phyloP scores from a whole-genome alignment of 2,113 vertebrate species.

The Clarias batrachus region DNA sequence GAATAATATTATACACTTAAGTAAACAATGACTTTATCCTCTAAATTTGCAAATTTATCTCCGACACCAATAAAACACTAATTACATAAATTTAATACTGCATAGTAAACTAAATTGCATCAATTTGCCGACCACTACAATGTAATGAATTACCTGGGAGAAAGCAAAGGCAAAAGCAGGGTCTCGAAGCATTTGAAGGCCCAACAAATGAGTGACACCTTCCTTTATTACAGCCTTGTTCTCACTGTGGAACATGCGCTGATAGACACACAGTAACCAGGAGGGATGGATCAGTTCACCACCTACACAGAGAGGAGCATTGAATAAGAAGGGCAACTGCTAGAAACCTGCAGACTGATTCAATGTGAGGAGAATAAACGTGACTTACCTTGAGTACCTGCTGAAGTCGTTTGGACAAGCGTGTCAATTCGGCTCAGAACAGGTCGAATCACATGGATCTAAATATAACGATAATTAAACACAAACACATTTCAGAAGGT shows the following conservation, averaged over 20 bases:
- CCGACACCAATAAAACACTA: neutral
- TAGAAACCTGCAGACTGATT: neutral
- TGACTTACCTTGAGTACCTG: slow-evolving; percentile 70
- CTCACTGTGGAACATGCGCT: slow-evolving; percentile 94
- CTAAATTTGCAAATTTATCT: neutral
- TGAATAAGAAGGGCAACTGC: neutral
- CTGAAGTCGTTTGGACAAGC: slow-evolving; percentile 79
- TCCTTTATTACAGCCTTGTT: slow-evolving; percentile 88
- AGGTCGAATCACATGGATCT: slow-evolving; percentile 93
- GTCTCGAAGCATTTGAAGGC: slow-evolving; percentile 74
- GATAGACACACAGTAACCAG: slow-evolving; percentile 90
- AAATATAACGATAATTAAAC: slow-evolving; percentile 45
- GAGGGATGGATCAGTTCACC: slow-evolving; percentile 82
- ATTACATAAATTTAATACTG: neutral
- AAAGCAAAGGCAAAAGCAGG: slow-evolving; percentile 75
- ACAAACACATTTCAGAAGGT: neutral
- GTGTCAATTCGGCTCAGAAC: slow-evolving; percentile 86
- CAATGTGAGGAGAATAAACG: neutral
- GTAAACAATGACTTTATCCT: neutral
- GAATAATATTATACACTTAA: neutral
- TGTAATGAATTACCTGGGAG: slow-evolving; percentile 75
- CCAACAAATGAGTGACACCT: slow-evolving; percentile 84
- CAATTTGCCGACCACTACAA: neutral
- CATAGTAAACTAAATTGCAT: neutral
- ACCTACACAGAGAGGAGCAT: slow-evolving; percentile 55